A percentile compares a stretch with the other conserved stretches of the same genome.
Conservation (phyloP, 2,113 vertebrate species). For the Cyprinus carpio region DNA sequence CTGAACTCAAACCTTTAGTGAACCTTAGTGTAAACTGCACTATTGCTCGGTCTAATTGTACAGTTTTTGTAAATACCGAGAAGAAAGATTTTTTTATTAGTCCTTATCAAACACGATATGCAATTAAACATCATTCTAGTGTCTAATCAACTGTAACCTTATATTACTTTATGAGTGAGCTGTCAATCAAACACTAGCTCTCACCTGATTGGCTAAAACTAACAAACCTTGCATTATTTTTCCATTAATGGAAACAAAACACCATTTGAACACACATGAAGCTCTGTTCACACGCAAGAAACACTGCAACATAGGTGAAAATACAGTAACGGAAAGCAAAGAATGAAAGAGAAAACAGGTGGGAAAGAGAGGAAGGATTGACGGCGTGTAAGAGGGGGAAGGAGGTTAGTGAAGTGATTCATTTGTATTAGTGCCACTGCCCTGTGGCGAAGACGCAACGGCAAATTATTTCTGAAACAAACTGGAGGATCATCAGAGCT, state of each 20-base stretch:
- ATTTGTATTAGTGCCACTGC: slow-evolving; percentile 80
- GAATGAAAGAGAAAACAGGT: background rate
- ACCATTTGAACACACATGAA: background rate
- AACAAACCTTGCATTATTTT: background rate
- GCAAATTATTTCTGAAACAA: slow-evolving; percentile 87
- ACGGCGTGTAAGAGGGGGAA: slow-evolving; percentile 63
- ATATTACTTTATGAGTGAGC: background rate
- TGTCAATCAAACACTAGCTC: slow-evolving; percentile 16
- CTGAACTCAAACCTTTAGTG: background rate
- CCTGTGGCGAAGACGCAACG: slow-evolving; percentile 76
- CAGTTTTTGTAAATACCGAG: background rate
- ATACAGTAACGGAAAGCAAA: background rate
- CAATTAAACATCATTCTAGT: background rate
- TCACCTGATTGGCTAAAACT: background rate
- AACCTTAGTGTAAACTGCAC: background rate
- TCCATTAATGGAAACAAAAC: background rate
- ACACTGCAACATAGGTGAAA: background rate
- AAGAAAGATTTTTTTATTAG: background rate
- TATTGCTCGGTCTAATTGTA: background rate
- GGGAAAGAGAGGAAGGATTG: slow-evolving; percentile 62
- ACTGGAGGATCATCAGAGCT: slow-evolving; percentile 83
- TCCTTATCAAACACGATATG: background rate
- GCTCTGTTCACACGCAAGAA: background rate
- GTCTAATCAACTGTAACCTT: background rate
- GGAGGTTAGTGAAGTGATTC: slow-evolving; percentile 79